Evolutionary conservation across 2,113 vertebrate genomes (phyloP).

Genomic region (Naja naja): DNA sequence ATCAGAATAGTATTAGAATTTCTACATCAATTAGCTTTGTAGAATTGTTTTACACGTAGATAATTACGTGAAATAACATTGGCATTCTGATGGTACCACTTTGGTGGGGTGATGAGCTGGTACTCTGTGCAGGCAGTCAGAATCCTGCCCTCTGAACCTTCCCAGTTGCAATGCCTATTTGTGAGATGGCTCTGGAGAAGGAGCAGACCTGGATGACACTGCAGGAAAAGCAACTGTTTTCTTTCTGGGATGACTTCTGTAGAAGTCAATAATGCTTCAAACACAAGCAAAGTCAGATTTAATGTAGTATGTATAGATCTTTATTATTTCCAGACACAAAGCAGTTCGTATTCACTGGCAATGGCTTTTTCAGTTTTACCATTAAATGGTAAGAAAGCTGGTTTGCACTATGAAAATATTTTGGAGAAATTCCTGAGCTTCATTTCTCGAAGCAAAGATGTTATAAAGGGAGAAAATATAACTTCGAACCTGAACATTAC

Average conservation of each 20-base stretch:
- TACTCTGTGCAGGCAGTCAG: too few species aligned
- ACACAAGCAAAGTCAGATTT: conserved; percentile 28
- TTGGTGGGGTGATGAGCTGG: too few species aligned
- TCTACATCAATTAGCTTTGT: not conserved
- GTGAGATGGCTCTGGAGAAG: not conserved
- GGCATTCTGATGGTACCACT: not conserved
- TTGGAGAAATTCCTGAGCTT: conserved; percentile 60
- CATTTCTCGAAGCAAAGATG: conserved; percentile 56
- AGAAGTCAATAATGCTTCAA: not conserved
- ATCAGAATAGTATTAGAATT: not conserved
- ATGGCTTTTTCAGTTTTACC: conserved; percentile 68
- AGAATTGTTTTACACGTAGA: not conserved
- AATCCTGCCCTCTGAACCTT: too few species aligned
- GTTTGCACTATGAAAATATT: conserved; percentile 41
- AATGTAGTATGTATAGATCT: conserved; percentile 34
- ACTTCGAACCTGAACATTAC: conserved; percentile 51
- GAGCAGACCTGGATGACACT: not conserved
- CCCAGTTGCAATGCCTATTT: not conserved
- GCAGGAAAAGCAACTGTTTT: not conserved
- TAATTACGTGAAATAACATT: not conserved
- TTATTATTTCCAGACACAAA: conserved; percentile 49
- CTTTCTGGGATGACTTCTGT: not conserved
- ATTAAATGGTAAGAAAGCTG: conserved; percentile 67
- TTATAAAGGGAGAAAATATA: conserved; percentile 59
- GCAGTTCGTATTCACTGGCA: conserved; percentile 57